Conservation (phyloP, 2,888 invertebrate species). For the Cheilosia impressa region DNA sequence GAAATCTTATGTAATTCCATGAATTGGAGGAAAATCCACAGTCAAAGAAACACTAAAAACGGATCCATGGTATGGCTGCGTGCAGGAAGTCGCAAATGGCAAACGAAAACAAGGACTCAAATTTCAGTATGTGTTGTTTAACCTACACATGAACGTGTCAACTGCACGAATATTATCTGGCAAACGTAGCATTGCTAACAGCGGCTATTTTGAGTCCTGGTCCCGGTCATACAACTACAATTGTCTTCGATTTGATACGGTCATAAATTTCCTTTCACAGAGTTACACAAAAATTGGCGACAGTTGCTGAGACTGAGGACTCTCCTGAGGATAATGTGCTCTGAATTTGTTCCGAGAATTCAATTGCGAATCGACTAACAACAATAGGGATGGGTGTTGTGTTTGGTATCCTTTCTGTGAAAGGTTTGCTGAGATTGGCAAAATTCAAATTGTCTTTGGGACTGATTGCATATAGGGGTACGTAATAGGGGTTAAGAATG, state of each 20-base stretch:
- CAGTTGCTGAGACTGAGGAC: slow-evolving; percentile 37
- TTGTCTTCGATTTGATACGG: slow-evolving; percentile 63
- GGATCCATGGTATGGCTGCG: slow-evolving; percentile 1
- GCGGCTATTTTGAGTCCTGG: slow-evolving; percentile 52
- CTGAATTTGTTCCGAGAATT: slow-evolving; percentile 58
- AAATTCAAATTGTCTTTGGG: slow-evolving; percentile 39
- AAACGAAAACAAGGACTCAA: slow-evolving; percentile 67
- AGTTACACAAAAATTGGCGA: slow-evolving; percentile 72
- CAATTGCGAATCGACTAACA: slow-evolving; percentile 35
- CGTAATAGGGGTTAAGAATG: slow-evolving; percentile 47
- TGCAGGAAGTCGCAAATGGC: slow-evolving; percentile 46
- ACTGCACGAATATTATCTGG: background rate
- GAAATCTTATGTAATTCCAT: slow-evolving; percentile 64
- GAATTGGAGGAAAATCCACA: slow-evolving; percentile 48
- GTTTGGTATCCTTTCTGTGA: slow-evolving; percentile 40
- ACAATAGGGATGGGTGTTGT: slow-evolving; percentile 42
- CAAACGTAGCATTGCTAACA: slow-evolving; percentile 29
- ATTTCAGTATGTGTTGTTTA: slow-evolving; percentile 54
- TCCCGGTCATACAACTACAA: slow-evolving; percentile 52
- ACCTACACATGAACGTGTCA: background rate
- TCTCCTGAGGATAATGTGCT: slow-evolving; percentile 22
- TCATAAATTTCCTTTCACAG: slow-evolving; percentile 57
- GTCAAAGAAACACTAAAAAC: slow-evolving; percentile 51
- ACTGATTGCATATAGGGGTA: slow-evolving; percentile 34
- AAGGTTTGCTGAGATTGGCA: slow-evolving; percentile 49